Evolutionary conservation across 2,113 vertebrate species (phyloP).

Genomic region (Rhinichthys klamathensis): DNA sequence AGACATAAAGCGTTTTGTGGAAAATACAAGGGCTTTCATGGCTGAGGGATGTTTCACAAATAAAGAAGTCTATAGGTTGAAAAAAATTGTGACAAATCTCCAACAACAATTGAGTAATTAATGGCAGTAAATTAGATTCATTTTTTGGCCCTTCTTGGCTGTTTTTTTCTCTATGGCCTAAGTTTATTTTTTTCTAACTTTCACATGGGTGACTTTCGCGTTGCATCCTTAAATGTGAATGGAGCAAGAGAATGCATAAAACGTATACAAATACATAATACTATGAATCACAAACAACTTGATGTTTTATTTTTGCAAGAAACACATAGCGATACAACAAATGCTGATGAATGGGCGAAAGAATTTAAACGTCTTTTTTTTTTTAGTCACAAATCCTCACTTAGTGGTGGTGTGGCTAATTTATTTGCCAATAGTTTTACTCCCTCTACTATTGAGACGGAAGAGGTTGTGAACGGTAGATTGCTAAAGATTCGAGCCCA

Average conservation of each 20-base stretch:
- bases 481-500: background rate
- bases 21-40: background rate
- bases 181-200: background rate
- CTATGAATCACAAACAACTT: background rate
- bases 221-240: background rate
- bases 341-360: background rate
- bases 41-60: background rate
- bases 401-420: background rate
- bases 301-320: background rate
- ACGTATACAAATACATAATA: background rate
- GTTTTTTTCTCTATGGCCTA: background rate
- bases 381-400: background rate
- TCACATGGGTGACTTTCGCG: background rate
- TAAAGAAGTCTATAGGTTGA: background rate
- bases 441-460: no score
- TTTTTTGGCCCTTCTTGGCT: background rate
- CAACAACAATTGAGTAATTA: background rate
- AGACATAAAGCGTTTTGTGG: background rate
- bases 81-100: background rate
- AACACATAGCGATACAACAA: background rate
- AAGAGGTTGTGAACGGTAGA: background rate
- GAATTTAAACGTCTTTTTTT: background rate
- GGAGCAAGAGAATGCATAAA: background rate
- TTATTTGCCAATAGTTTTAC: no score
- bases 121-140: background rate